phyloP scores from a whole-genome alignment of 2,113 vertebrate species.

The Pterocles gutturalis region DNA sequence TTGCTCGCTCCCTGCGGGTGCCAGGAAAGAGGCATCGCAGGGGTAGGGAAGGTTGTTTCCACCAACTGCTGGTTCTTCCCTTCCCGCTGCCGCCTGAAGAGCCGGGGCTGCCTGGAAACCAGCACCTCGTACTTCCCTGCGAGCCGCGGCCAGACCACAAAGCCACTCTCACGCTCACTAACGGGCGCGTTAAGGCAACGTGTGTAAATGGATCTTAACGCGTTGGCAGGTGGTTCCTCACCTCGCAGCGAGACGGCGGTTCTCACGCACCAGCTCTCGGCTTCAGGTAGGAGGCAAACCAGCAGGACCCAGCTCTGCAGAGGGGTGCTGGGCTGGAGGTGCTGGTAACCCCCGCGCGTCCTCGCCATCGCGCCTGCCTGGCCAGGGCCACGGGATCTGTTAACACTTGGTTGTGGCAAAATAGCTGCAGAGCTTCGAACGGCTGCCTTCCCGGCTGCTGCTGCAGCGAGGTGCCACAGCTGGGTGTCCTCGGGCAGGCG shows the following conservation, averaged over 20 bases:
- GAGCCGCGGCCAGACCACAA: not conserved
- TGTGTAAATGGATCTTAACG: not conserved
- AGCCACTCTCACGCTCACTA: not conserved
- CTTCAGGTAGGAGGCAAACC: not conserved
- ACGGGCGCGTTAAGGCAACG: not conserved
- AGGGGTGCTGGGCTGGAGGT: not conserved
- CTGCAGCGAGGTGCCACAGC: not conserved
- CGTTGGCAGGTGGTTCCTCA: slow-evolving; percentile 53
- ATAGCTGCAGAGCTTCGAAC: not conserved
- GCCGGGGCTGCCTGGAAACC: slow-evolving; percentile 10
- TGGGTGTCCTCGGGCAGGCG: not conserved
- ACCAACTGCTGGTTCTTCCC: not conserved
- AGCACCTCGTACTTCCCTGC: not conserved
- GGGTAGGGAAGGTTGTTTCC: not conserved
- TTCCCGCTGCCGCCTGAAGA: not conserved
- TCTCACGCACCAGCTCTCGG: slow-evolving; percentile 6
- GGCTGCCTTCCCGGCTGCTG: not conserved
- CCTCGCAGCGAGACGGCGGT: not conserved
- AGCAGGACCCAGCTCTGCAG: not conserved
- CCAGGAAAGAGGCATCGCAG: not conserved
- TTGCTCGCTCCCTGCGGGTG: not conserved
- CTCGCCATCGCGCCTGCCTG: not conserved
- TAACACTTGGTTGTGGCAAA: not conserved
- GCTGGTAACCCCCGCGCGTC: not conserved
- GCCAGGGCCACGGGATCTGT: not conserved